Percentiles rank a stretch among this genome's conserved stretches.
Evolutionary conservation across 2,888 invertebrate species (phyloP).

Genomic region (Adela reaumurella): DNA sequence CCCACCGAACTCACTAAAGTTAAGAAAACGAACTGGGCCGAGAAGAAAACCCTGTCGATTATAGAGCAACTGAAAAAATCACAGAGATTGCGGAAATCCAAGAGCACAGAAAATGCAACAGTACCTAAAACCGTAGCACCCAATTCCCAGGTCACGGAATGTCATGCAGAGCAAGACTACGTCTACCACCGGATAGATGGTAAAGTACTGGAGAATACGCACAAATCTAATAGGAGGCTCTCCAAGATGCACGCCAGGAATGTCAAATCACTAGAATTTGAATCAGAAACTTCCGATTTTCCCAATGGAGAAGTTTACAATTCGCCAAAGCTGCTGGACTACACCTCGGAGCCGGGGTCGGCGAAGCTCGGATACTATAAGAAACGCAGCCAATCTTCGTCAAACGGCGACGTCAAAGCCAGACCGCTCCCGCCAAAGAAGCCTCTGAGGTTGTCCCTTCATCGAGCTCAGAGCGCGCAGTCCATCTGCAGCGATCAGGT

Average conservation of each 20-base stretch:
- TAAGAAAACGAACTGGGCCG: constrained; percentile 50
- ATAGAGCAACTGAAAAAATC: constrained; percentile 46
- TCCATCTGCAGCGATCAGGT: constrained; percentile 44
- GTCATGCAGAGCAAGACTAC: constrained; percentile 44
- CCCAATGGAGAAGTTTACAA: constrained; percentile 41
- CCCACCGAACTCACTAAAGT: constrained; percentile 45
- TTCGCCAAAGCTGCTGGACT: constrained; percentile 46
- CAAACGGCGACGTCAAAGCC: constrained; percentile 39
- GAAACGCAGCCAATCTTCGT: constrained; percentile 32
- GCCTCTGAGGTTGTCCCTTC: constrained; percentile 76
- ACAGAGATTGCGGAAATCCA: constrained; percentile 36
- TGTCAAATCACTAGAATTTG: constrained; percentile 72
- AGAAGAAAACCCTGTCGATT: constrained; percentile 43
- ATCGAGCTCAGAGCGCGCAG: constrained; percentile 79
- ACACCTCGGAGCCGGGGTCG: constrained; percentile 56
- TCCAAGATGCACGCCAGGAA: constrained; percentile 55
- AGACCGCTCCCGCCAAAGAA: constrained; percentile 83
- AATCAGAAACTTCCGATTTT: constrained; percentile 65
- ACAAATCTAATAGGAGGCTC: constrained; percentile 47
- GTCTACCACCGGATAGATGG: constrained; percentile 48
- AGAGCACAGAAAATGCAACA: constrained; percentile 35
- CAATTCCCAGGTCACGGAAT: constrained; percentile 45
- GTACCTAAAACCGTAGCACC: no score
- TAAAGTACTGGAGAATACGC: constrained; percentile 49
- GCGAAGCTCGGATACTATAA: constrained; percentile 35